Base-by-base conservation (phyloP, 2,888 invertebrate species). In the Meliscaeva auricollis region DNA sequence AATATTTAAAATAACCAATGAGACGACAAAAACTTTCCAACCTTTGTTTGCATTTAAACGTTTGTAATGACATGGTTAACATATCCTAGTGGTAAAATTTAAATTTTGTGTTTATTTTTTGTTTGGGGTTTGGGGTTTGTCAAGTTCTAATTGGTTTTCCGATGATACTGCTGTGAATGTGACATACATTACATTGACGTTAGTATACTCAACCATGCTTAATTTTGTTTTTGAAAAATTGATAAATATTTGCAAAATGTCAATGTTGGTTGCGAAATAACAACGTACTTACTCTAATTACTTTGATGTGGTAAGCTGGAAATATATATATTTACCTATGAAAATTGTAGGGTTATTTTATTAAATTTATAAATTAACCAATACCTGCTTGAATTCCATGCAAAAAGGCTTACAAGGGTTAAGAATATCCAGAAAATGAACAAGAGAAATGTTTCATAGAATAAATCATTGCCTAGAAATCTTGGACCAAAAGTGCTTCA, bases 1-100 rank as follows among this genome's bases (percentile, higher is more conserved):
- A 75, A 75, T 54, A 54, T 68, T 80, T 69, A 54, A 75, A 75
- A 48, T 75, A 46, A 75, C 38, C 69, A 69, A 69, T 64, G 64
- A 32, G n/a, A n/a, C n/a, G n/a, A n/a, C n/a, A n/a, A 70, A 80
- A 75, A 48, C 69, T 75, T 64, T 70, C 9, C 8, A 66, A 41
- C 32, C 44, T 69, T 9, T 38, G 38, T 68, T 41, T 44, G 52
- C 66, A 66, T 41, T 68, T 52, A 50, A 20, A 6, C 46, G 30
- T 50, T 56, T 35, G 26, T 15, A 58, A 70, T 64, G 48, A 26
- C 46, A 54, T 30, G 11, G 44, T 32, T 76, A 70, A 58, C 50
- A 72, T 35, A 48, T 56, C 15, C 7, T 9, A 48, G 54, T 26
- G 62, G 48, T 41, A 32, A 9, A 38, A 26, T 26, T 26, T 26